Evolutionary conservation across 2,888 invertebrate species (phyloP), one percentile per base, ranked within the genome.

Genomic region (Timema podura): DNA sequence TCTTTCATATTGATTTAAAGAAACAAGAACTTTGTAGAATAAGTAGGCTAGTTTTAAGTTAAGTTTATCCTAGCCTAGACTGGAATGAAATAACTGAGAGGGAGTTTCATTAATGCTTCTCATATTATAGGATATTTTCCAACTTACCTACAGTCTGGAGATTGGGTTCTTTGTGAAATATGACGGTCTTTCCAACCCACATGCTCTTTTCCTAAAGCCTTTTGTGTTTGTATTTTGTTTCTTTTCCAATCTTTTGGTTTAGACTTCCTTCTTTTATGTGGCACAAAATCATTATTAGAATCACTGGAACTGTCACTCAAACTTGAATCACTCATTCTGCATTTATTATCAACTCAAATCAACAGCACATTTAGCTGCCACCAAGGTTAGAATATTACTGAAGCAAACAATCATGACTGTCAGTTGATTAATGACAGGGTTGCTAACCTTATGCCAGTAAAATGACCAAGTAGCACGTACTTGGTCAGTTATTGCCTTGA

Each of bases 401-500:
- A 57, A 57, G 15, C 7, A 57, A 57, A n/a, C 16, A 11, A 16
- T 59, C 8, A 57, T 7, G 6, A 57, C 8, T 7, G 15, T 13
- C 59, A 44, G 10, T 5, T 8, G 30, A 9, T 8, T 44, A 6
- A 59, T 5, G 15, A 59, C 59, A 59, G 5, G 15, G 16, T 11
- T 59, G 44, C 59, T 44, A 9, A 59, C 59, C 9, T 16, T 44
- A 59, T 16, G 11, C 30, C 10, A 59, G 44, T n/a, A 44, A 59
- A 59, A 7, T 59, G 9, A 16, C 30, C 59, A 59, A 44, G 15
- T 59, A 15, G 30, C 7, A 44, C 44, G 59, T 59, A 59, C 59
- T 5, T 59, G 59, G 59, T 8, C 59, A 59, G 5, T 59, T 59
- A 6, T 59, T 59, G 59, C 16, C 59, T 59, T 16, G 59, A 59